Conservation (phyloP, 1,140 invertebrate genomes). For the Samia ricini region DNA sequence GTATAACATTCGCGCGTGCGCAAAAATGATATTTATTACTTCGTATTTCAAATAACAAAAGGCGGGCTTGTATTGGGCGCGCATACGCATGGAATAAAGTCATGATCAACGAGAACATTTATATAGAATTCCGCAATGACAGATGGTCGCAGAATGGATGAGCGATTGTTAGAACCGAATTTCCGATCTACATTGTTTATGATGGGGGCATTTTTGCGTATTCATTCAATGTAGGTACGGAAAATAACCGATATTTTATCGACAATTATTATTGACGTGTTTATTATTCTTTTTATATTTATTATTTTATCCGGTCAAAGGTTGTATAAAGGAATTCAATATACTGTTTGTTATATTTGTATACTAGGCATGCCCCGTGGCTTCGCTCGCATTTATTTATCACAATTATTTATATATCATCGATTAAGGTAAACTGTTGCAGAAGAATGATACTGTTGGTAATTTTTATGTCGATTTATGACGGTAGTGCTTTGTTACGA, state of each 20-base stretch:
- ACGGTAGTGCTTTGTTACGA: no score
- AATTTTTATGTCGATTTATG: no score
- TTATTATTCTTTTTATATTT: not conserved
- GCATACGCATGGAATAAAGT: conserved; percentile 33
- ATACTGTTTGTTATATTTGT: no score
- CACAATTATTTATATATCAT: no score
- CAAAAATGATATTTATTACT: conserved; percentile 38
- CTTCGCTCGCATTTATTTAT: no score
- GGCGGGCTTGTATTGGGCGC: conserved; percentile 36
- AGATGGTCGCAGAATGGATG: conserved; percentile 59
- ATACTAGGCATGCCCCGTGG: no score
- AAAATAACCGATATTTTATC: conserved; percentile 42
- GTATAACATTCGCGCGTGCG: conserved; percentile 48
- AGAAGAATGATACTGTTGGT: no score
- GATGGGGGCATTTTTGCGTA: conserved; percentile 55
- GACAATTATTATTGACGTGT: conserved; percentile 27
- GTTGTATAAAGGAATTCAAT: not conserved
- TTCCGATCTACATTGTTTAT: conserved; percentile 44
- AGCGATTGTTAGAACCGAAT: conserved; percentile 57
- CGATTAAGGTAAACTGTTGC: no score
- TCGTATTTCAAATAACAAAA: conserved; percentile 41
- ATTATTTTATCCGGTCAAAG: not conserved
- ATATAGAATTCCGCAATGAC: conserved; percentile 60
- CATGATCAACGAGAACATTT: conserved; percentile 49
- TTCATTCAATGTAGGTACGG: conserved; percentile 44